Evolutionary conservation across 2,888 invertebrate genomes (phyloP).

Genomic region (Chrysodeixis includens): DNA sequence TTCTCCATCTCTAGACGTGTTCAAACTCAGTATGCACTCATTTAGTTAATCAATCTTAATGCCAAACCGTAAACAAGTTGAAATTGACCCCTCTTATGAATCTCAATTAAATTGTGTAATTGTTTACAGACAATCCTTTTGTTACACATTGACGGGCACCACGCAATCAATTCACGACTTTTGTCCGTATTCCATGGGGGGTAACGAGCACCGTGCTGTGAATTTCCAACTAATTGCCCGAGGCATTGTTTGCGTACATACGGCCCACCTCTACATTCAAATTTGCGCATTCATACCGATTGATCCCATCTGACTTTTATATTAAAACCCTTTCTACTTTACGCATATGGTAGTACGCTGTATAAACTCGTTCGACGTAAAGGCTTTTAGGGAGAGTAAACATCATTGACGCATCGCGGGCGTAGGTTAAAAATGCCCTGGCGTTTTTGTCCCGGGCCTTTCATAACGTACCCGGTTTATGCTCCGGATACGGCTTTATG

Average conservation of each 20-base stretch:
- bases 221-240: conserved; percentile 52
- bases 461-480: conserved; percentile 64
- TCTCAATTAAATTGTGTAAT: conserved; percentile 13
- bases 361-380: conserved; percentile 65
- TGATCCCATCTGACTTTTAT: conserved; percentile 67
- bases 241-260: conserved; percentile 47
- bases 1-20: too few species aligned
- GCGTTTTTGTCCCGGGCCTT: conserved; percentile 74
- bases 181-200: conserved; percentile 39
- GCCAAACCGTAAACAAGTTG: neutral
- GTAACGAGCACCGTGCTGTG: conserved; percentile 37
- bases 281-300: conserved; percentile 58
- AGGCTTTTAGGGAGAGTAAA: conserved; percentile 85
- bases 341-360: conserved; percentile 48
- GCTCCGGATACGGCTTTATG: conserved; percentile 47
- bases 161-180: conserved; percentile 38
- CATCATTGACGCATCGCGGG: conserved; percentile 81
- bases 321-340: conserved; percentile 65
- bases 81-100: neutral
- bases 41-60: neutral
- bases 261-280: conserved; percentile 30
- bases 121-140: conserved; percentile 20
- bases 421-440: conserved; percentile 75
- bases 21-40: neutral
- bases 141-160: conserved; percentile 17